Conservation (phyloP, 35 echinoderm and acorn worm genomes). For the Nesometra sesokonis region DNA sequence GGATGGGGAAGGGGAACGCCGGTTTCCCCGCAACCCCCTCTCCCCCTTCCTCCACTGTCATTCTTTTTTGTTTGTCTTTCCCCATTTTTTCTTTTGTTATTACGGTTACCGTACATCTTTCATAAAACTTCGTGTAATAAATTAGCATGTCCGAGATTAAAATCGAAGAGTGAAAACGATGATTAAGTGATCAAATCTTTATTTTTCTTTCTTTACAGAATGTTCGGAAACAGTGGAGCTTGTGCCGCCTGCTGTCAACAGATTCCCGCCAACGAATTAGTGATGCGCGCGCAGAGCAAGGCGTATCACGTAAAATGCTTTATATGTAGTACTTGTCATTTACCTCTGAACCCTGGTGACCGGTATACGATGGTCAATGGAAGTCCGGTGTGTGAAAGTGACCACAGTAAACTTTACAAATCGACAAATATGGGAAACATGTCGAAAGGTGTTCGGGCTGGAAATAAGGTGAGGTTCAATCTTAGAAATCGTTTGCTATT, state of each 20-base stretch:
- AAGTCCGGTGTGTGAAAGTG: constrained; percentile 81
- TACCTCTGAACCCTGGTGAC: constrained; percentile 73
- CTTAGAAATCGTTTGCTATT: too few species aligned
- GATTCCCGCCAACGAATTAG: constrained; percentile 85
- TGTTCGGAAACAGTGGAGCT: constrained; percentile 85
- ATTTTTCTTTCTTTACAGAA: constrained; percentile 27
- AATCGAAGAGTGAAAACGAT: too few species aligned
- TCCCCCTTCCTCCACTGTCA: too few species aligned
- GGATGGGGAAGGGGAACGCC: too few species aligned
- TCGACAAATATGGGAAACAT: constrained; percentile 21
- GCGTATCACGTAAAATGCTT: constrained; percentile 98
- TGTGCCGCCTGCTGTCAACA: constrained; percentile 77
- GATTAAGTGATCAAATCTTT: too few species aligned
- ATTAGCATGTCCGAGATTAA: too few species aligned
- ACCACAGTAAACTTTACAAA: constrained; percentile 84
- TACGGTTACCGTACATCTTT: too few species aligned
- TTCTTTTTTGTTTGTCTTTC: too few species aligned
- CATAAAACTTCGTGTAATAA: too few species aligned
- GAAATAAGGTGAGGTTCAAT: constrained; percentile 95
- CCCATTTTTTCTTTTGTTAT: too few species aligned
- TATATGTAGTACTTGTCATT: constrained; percentile 90
- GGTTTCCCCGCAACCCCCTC: too few species aligned
- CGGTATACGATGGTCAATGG: constrained; percentile 75
- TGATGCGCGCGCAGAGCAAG: constrained; percentile 82
- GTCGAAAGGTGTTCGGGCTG: constrained; percentile 67